Conservation (phyloP, 2,113 vertebrate genomes). For the Steatornis caripensis region DNA sequence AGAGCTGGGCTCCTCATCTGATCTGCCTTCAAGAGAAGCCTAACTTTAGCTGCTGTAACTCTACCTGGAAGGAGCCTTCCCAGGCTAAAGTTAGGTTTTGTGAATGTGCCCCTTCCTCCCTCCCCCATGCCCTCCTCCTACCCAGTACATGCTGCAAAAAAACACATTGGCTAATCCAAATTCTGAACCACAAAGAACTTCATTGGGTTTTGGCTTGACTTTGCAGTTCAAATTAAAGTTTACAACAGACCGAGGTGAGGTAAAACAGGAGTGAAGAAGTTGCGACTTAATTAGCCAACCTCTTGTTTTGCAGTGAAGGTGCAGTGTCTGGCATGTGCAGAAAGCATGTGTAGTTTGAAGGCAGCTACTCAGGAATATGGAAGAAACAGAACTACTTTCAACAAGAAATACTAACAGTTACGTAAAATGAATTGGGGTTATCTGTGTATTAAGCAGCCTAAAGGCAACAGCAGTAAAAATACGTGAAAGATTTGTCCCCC, state of each 20-base stretch:
- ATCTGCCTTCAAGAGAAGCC: slow-evolving; percentile 40
- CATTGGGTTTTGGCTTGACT: not conserved
- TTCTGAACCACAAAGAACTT: not conserved
- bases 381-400: slow-evolving; percentile 28
- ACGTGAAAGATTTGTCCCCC: not conserved
- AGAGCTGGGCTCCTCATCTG: slow-evolving; percentile 19
- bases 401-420: not conserved
- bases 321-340: not conserved
- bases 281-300: not conserved
- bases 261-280: not conserved
- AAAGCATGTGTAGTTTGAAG: not conserved
- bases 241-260: not conserved
- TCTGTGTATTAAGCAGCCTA: not conserved
- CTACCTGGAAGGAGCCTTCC: not conserved
- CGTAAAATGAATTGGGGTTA: not conserved
- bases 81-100: not conserved
- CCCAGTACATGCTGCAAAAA: slow-evolving; percentile 28
- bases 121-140: not conserved
- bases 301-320: slow-evolving; percentile 18
- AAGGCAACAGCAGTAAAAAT: not conserved
- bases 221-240: not conserved
- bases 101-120: slow-evolving; percentile 20
- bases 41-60: slow-evolving; percentile 9
- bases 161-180: slow-evolving; percentile 2
- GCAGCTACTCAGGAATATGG: slow-evolving; percentile 55